Base-by-base conservation (phyloP, 2,888 invertebrate species). In the Drosophila anomelani region DNA sequence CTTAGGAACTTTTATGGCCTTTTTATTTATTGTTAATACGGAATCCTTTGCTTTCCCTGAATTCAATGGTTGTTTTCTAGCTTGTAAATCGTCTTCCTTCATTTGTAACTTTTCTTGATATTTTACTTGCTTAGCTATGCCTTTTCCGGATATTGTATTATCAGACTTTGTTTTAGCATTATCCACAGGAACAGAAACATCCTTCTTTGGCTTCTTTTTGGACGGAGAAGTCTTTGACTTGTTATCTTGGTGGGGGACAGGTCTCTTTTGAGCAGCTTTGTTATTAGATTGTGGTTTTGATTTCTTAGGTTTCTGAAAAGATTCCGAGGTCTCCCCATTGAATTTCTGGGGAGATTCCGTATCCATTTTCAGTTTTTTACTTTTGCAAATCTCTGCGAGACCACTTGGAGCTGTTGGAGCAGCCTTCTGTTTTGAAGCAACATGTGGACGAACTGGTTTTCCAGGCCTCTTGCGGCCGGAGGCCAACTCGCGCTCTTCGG, bases 391-490 rank as follows among this genome's bases (percentile, higher is more conserved):
- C 26, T 43, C 26, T 61, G 34, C 26, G 43, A 43, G 34, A 13
- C 23, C 20, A 32, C n/a, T 23, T 34, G 13, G 7, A 26, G 12
- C 26, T 34, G 13, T 44, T 57, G 34, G 4, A 36, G 36, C 3
- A 34, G 26, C 26, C 54, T 34, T 43, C 9, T 17, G n/a, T 26
- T 43, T 36, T 10, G 34, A 34, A 17, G 47, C 12, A 26, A 20
- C 23, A n/a, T 26, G n/a, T 17, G 7, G n/a, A 0, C 4, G 17
- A 9, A 9, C 8, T 13, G 10, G 26, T 13, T 9, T 68, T 12
- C 1, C 54, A 7, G 55, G 66, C 20, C 23, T 68, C 4, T 34
- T n/a, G 4, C 66, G 56, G 23, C 66, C 68, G 7, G 56, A 55
- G n/a, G 20, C 26, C 7, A 32, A 4, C n/a, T 61, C 55, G 13